These are phyloP conservation scores for Labeo catla DNA, from an alignment of 2,113 vertebrate species.

Conservation along the genomic window DNA sequence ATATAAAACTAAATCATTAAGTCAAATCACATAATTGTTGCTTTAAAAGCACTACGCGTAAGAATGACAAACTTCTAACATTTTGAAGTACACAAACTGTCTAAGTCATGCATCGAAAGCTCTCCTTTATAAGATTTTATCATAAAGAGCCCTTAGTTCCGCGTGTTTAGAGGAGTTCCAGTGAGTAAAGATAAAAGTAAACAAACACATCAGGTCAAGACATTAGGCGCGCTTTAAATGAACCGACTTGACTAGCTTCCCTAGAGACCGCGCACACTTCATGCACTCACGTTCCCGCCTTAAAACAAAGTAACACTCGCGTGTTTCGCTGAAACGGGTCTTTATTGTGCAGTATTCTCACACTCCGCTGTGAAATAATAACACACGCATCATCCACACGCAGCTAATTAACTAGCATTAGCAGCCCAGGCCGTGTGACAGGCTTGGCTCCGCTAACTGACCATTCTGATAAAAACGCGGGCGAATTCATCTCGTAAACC, in stretches of 20 bases:
- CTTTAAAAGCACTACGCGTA: neutral
- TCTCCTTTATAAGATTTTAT: neutral
- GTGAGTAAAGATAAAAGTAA: neutral
- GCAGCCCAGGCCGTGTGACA: neutral
- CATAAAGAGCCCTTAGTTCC: neutral
- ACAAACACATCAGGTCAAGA: neutral
- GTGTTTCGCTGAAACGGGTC: neutral
- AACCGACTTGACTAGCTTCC: neutral
- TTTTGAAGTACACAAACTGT: neutral
- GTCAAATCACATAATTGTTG: neutral
- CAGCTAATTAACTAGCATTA: slow-evolving; percentile 29
- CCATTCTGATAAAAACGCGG: neutral
- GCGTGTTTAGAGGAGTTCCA: neutral
- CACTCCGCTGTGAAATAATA: no score
- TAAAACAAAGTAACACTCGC: neutral
- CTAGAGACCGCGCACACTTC: neutral
- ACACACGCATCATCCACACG: neutral
- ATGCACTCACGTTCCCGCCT: neutral
- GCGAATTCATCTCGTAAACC: neutral
- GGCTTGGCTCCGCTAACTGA: slow-evolving; percentile 6
- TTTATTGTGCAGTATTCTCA: neutral
- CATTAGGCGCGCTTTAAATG: slow-evolving; percentile 18
- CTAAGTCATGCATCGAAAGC: neutral
- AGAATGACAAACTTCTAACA: neutral
- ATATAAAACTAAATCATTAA: neutral